These are phyloP conservation scores for Aphidius colemani DNA, from an alignment of 2,888 invertebrate genomes.

Conservation along the genomic window DNA sequence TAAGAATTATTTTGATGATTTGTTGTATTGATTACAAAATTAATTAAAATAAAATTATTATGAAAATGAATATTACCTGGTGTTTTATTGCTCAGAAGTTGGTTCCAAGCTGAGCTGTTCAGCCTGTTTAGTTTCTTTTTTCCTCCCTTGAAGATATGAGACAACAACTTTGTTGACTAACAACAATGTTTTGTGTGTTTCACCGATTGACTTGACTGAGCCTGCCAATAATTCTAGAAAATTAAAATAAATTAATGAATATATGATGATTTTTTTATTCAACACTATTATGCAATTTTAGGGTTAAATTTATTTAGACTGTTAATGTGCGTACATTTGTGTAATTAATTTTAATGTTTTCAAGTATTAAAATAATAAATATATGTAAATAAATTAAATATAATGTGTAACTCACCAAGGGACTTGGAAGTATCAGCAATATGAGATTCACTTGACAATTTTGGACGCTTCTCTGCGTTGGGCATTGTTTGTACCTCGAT, in stretches of 20 bases:
- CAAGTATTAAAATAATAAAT: not conserved
- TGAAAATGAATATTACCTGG: not conserved
- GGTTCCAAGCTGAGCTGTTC: conserved; percentile 17
- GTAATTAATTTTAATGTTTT: no score
- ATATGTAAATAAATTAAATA: not conserved
- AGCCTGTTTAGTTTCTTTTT: not conserved
- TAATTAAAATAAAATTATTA: not conserved
- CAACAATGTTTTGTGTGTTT: conserved; percentile 59
- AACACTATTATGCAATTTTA: not conserved
- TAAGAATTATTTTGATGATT: no score
- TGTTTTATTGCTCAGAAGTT: not conserved
- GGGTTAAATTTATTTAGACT: not conserved
- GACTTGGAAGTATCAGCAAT: conserved; percentile 41
- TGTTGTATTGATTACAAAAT: no score
- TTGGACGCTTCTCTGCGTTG: conserved; percentile 37
- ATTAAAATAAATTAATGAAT: not conserved
- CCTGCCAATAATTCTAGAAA: conserved; percentile 60
- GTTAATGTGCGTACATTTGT: not conserved
- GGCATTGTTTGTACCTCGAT: conserved; percentile 33
- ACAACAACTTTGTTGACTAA: conserved; percentile 62
- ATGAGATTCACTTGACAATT: conserved; percentile 36
- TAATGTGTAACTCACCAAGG: conserved; percentile 38
- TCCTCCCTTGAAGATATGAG: conserved; percentile 44
- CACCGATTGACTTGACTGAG: conserved; percentile 57
- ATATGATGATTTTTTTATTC: no score